These are phyloP conservation scores for Chloroceryle inda DNA, from an alignment of 2,797 vertebrate species.

Conservation along the genomic window DNA sequence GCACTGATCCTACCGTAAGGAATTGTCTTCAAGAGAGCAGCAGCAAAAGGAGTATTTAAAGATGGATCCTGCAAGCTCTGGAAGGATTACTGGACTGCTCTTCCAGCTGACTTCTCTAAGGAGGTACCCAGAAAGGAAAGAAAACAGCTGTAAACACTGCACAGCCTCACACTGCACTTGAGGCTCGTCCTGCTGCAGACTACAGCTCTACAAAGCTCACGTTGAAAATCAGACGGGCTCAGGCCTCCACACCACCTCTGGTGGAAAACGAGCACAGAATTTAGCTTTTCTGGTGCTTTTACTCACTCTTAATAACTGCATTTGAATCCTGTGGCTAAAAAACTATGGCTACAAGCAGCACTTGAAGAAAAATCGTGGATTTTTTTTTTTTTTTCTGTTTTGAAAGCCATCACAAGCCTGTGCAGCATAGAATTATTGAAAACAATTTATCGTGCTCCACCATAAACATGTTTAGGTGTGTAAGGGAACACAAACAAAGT, in stretches of 20 bases:
- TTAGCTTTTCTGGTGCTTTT: background rate
- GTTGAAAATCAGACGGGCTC: background rate
- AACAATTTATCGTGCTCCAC: background rate
- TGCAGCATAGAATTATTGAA: background rate
- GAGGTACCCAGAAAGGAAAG: background rate
- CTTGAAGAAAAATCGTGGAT: background rate
- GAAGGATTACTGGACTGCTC: background rate
- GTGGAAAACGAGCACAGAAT: fast-evolving
- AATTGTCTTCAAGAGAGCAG: background rate
- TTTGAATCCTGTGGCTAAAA: background rate
- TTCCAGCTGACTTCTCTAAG: background rate
- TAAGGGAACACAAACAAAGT: background rate
- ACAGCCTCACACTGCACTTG: background rate
- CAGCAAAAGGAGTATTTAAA: background rate
- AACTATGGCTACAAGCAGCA: background rate
- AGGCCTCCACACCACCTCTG: too few relatives aligned
- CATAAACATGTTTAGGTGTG: fast-evolving
- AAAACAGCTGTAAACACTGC: background rate
- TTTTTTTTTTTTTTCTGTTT: background rate
- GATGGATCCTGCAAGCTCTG: fast-evolving
- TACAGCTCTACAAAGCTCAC: background rate
- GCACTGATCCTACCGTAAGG: background rate
- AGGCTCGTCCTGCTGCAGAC: background rate
- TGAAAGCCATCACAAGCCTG: background rate
- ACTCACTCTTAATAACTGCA: background rate